A percentile compares a stretch with the other conserved stretches of the same genome.
phyloP scores from a whole-genome alignment of 2,113 vertebrate genomes.

The Cyprinus carpio region DNA sequence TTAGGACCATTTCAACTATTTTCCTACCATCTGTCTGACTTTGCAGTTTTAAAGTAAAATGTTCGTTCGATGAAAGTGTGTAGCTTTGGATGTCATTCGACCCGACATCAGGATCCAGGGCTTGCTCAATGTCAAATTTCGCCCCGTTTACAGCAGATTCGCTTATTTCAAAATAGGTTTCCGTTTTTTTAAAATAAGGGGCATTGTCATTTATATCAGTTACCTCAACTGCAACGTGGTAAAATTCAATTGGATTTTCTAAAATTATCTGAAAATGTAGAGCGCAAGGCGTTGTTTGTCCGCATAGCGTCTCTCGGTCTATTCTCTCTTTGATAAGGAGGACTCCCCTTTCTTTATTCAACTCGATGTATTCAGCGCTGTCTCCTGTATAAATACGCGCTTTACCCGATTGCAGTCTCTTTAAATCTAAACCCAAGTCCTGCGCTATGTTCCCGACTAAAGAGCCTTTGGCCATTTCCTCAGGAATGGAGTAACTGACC shows the following conservation, averaged over 20 bases:
- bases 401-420: constrained; percentile 44
- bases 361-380: constrained; percentile 49
- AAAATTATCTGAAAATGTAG: constrained; percentile 55
- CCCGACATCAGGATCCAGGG: constrained; percentile 54
- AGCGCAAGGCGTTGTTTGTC: constrained; percentile 38
- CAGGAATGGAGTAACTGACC: constrained; percentile 55
- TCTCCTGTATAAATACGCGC: constrained; percentile 51
- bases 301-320: constrained; percentile 55
- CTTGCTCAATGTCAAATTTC: constrained; percentile 57
- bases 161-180: background rate
- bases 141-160: constrained; percentile 40
- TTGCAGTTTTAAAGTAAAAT: constrained; percentile 39
- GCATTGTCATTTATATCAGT: constrained; percentile 47
- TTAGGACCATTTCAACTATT: constrained; percentile 46
- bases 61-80: background rate
- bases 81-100: constrained; percentile 49
- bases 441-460: constrained; percentile 58
- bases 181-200: background rate
- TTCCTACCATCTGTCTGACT: constrained; percentile 37
- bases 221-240: background rate
- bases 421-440: constrained; percentile 53
- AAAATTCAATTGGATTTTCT: constrained; percentile 51
- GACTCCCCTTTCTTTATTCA: constrained; percentile 52
- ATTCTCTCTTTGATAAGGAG: constrained; percentile 54
- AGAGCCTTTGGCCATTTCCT: constrained; percentile 52